Conservation (phyloP, 2,888 invertebrate species). For the Scaptodrosophila latifasciaeformis region DNA sequence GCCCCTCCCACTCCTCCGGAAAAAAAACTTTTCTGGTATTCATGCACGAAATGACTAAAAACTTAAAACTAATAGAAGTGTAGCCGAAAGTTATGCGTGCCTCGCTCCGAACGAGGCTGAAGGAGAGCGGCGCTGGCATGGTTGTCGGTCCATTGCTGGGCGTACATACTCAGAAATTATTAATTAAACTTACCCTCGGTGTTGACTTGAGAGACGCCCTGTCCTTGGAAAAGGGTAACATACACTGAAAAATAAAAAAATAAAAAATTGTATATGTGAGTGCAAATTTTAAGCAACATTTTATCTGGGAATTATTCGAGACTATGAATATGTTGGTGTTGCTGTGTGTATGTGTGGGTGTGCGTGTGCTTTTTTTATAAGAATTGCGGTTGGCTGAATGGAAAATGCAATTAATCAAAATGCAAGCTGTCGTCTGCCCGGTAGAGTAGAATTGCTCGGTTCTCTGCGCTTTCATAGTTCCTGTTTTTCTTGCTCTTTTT, state of each 20-base stretch:
- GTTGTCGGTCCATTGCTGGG: neutral
- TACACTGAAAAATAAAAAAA: conserved; percentile 61
- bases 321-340: too few species aligned
- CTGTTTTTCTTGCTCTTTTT: conserved; percentile 14
- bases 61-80: conserved; percentile 63
- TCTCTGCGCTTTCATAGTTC: too few species aligned
- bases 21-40: conserved; percentile 56
- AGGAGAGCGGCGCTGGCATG: neutral
- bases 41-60: conserved; percentile 63
- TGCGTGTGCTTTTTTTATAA: too few species aligned
- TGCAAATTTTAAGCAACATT: neutral
- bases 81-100: conserved; percentile 50
- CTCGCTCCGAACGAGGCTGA: conserved; percentile 5
- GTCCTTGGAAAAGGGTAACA: conserved; percentile 64
- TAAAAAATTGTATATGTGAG: conserved; percentile 1
- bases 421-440: conserved; percentile 29
- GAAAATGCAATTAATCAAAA: conserved; percentile 69
- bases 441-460: too few species aligned
- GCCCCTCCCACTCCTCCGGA: neutral
- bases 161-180: conserved; percentile 57
- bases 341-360: too few species aligned
- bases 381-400: conserved; percentile 24
- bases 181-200: conserved; percentile 74
- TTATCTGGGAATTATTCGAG: too few species aligned
- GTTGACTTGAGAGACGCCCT: conserved; percentile 69